Base-by-base conservation (phyloP, 2,113 vertebrate genomes). In the Mugil cephalus region DNA sequence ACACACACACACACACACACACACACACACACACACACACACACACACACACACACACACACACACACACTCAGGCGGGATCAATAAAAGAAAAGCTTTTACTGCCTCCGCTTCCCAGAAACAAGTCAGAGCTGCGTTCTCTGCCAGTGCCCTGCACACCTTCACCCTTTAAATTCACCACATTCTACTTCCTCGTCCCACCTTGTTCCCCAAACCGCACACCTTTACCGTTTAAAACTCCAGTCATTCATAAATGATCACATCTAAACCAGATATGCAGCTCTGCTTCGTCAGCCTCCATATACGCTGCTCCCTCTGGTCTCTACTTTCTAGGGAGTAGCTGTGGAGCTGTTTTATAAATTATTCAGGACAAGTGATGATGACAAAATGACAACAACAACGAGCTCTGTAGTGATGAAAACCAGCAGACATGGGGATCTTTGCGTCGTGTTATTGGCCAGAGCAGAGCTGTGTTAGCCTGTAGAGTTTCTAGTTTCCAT, bases 41-140 rank as follows among this genome's bases (percentile, higher is more conserved):
- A 75, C 47, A 38, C 72, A 60, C 67, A 30, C 43, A 54, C 63
- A 69, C 58, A 59, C 71, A 43, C 66, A 75, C 47, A 38, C 72
- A 40, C 62, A 59, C 68, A 52, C 46, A 55, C 51, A 58, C 66
- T n/a, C 21, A 69, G 53, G 56, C 36, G 7, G 39, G 69, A 92
- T 90, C 89, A 75, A 90, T 90, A 85, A 53, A 55, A 74, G 55
- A 79, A 84, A 89, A 72, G 84, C 88, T 90, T 88, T 90, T 86
- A 90, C 30, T 3, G 74, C 50, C 63, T 75, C 39, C 69, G 64
- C 84, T 89, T 92, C 87, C 84, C 0, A 62, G 79, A 89, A 88
- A 51, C 54, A 10, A 42, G 46, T 82, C 63, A 13, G 53, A n/a
- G 52, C 69, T 69, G 55, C 59, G 64, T 68, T 86, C 54, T n/a